phyloP scores from a whole-genome alignment of 2,113 vertebrate species.

The Misgurnus mizolepis region DNA sequence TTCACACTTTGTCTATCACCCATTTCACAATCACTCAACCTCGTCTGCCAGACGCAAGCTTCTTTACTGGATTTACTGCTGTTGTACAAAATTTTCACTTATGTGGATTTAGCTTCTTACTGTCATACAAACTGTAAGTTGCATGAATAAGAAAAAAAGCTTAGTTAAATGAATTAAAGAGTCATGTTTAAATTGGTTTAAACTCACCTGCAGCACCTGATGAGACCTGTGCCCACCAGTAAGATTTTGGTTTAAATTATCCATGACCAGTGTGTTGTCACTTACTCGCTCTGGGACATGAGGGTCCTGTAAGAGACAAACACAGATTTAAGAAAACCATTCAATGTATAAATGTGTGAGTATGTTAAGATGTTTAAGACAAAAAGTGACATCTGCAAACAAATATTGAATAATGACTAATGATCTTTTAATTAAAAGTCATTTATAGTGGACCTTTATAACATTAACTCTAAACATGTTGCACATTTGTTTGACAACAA shows the following conservation, averaged over 20 bases:
- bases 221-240: slow-evolving; percentile 61
- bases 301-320: slow-evolving; percentile 65
- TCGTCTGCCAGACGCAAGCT: neutral
- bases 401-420: too few species aligned
- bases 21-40: neutral
- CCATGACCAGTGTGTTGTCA: slow-evolving; percentile 70
- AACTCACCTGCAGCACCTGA: slow-evolving; percentile 72
- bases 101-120: neutral
- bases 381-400: too few species aligned
- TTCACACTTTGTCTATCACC: slow-evolving; percentile 16
- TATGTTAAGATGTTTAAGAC: too few species aligned
- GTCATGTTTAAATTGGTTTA: neutral
- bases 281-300: slow-evolving; percentile 63
- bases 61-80: neutral
- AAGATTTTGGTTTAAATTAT: slow-evolving; percentile 72
- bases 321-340: slow-evolving; percentile 17
- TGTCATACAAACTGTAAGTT: neutral
- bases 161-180: too few species aligned
- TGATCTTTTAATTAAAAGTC: too few species aligned
- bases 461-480: too few species aligned
- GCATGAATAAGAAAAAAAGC: neutral
- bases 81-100: neutral
- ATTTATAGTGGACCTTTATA: too few species aligned
- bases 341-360: neutral
- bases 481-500: too few species aligned